Percentiles rank a stretch among this genome's conserved stretches.
Conservation (phyloP, 2,113 vertebrate genomes). For the Lathamus discolor region DNA sequence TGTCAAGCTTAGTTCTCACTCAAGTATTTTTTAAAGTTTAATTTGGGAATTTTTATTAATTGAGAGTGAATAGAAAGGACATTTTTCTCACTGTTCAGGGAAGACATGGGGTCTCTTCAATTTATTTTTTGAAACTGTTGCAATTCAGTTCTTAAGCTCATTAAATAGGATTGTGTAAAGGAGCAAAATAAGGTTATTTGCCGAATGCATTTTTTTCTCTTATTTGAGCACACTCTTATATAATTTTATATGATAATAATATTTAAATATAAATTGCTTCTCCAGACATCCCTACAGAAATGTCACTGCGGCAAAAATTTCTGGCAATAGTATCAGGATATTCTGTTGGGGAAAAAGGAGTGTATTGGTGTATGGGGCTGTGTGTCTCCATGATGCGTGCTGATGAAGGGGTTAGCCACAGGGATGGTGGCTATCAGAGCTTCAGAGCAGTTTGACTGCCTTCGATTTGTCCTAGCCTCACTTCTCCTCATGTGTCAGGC, state of each 20-base stretch:
- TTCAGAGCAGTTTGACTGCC: not conserved
- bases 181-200: not conserved
- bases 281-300: not conserved
- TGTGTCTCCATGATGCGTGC: not conserved
- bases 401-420: not conserved
- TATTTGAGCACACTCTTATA: not conserved
- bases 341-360: not conserved
- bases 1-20: not conserved
- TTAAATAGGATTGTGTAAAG: constrained; percentile 13
- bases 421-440: not conserved
- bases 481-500: not conserved
- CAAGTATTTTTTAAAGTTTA: constrained; percentile 8
- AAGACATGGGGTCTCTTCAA: not conserved
- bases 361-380: rapidly evolving
- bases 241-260: not conserved
- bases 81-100: not conserved
- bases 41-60: not conserved
- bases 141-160: not conserved
- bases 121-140: constrained; percentile 6
- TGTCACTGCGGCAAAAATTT: not conserved
- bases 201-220: not conserved
- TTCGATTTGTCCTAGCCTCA: not conserved
- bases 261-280: not conserved
- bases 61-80: not conserved
- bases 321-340: not conserved